Evolutionary conservation across 2,888 invertebrate species (phyloP).

Genomic region (Andrena chrysosceles): DNA sequence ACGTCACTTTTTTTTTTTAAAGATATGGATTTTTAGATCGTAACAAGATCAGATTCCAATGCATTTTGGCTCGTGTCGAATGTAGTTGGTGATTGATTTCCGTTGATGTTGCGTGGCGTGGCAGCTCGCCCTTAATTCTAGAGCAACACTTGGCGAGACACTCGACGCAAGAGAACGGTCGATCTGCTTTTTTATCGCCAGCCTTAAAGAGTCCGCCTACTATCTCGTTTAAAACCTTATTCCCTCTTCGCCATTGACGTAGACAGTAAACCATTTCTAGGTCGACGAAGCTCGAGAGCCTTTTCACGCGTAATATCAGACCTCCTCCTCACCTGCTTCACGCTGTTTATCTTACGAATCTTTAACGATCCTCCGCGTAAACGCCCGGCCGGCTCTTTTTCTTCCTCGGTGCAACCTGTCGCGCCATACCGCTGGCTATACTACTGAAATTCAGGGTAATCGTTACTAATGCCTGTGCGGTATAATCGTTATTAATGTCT

Average conservation of each 20-base stretch:
- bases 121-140: constrained; percentile 41
- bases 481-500: too few relatives aligned
- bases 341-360: constrained; percentile 32
- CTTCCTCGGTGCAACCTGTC: neutral
- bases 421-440: constrained; percentile 18
- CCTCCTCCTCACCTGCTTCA: constrained; percentile 2
- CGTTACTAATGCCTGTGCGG: too few relatives aligned
- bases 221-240: constrained; percentile 48
- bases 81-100: too few relatives aligned
- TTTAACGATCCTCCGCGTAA: constrained; percentile 12
- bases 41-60: too few relatives aligned
- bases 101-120: neutral
- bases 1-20: too few relatives aligned
- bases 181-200: constrained; percentile 43
- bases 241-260: constrained; percentile 46
- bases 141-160: constrained; percentile 39
- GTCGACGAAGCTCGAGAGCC: constrained; percentile 43
- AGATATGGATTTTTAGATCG: too few relatives aligned
- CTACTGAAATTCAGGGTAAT: constrained; percentile 24
- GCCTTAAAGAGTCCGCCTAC: constrained; percentile 36
- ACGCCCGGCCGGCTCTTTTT: neutral
- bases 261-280: constrained; percentile 48
- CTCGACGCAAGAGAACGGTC: constrained; percentile 25
- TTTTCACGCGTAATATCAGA: constrained; percentile 46
- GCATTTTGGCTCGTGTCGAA: too few relatives aligned